These are phyloP conservation scores for Eilema sororculum DNA, from an alignment of 2,888 invertebrate species.

Conservation along the genomic window DNA sequence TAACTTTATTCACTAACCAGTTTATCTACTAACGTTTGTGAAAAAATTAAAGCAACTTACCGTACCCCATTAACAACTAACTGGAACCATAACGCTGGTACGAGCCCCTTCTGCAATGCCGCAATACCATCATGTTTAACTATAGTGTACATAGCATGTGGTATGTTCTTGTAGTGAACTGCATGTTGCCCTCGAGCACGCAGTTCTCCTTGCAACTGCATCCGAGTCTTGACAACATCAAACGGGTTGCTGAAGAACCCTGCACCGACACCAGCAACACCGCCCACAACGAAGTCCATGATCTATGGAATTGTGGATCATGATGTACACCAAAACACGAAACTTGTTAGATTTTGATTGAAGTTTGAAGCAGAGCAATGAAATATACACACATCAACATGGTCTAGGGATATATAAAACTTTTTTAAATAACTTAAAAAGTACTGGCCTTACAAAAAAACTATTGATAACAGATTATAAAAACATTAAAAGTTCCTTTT, in stretches of 20 bases:
- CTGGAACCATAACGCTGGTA: constrained; percentile 94
- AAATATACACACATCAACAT: not conserved
- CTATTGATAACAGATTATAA: too few relatives aligned
- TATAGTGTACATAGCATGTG: constrained; percentile 93
- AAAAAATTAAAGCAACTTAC: constrained; percentile 69
- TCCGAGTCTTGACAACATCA: constrained; percentile 95
- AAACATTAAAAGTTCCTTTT: too few relatives aligned
- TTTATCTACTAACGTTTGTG: not conserved
- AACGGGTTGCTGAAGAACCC: constrained; percentile 95
- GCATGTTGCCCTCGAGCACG: constrained; percentile 88
- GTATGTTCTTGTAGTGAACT: constrained; percentile 90
- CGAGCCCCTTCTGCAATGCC: constrained; percentile 92
- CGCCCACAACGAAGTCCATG: constrained; percentile 93
- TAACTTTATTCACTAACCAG: too few relatives aligned
- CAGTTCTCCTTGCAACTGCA: constrained; percentile 95
- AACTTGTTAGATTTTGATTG: not conserved
- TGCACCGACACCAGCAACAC: constrained; percentile 91
- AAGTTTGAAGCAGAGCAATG: not conserved
- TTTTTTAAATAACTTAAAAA: too few relatives aligned
- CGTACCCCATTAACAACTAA: constrained; percentile 88
- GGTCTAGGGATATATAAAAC: too few relatives aligned
- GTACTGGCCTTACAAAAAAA: too few relatives aligned
- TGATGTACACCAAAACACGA: constrained; percentile 2
- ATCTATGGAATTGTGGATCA: constrained; percentile 54
- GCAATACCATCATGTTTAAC: constrained; percentile 91